Conservation (phyloP, 2,113 vertebrate genomes). For the Entelurus aequoreus region DNA sequence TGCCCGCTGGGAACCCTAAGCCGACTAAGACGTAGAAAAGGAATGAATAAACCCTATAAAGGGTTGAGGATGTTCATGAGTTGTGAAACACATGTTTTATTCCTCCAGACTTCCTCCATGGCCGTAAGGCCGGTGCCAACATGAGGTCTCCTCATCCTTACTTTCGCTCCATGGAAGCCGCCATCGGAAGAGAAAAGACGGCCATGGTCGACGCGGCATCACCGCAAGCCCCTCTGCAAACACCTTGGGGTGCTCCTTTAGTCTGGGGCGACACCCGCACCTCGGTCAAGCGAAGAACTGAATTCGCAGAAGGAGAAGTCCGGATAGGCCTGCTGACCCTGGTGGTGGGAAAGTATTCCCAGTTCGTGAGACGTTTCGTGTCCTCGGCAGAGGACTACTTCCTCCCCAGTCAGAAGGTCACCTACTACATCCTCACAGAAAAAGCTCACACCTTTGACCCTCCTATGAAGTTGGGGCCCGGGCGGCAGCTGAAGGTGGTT, state of each 20-base stretch:
- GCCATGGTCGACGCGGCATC: constrained; percentile 11
- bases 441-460: constrained; percentile 56
- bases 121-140: constrained; percentile 16
- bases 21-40: no score
- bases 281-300: constrained; percentile 50
- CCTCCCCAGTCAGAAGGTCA: constrained; percentile 65
- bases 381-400: constrained; percentile 70
- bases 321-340: constrained; percentile 67
- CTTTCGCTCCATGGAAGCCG: constrained; percentile 13
- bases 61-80: background rate
- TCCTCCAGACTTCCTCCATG: constrained; percentile 54
- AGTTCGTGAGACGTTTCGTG: constrained; percentile 61
- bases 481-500: constrained; percentile 56
- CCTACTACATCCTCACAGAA: constrained; percentile 75
- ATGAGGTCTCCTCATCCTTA: constrained; percentile 19
- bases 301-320: constrained; percentile 58
- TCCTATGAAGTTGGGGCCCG: constrained; percentile 46
- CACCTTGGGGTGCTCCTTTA: constrained; percentile 75
- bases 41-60: no score
- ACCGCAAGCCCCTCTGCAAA: constrained; percentile 40
- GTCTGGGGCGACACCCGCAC: constrained; percentile 75
- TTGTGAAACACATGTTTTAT: constrained; percentile 1
- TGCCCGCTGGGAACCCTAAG: no score
- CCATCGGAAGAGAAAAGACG: constrained; percentile 1
- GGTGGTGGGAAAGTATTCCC: constrained; percentile 70